A percentile compares a stretch with the other conserved stretches of the same genome.
Evolutionary conservation across 2,888 invertebrate species (phyloP).

Genomic region (Elgonia sp.): DNA sequence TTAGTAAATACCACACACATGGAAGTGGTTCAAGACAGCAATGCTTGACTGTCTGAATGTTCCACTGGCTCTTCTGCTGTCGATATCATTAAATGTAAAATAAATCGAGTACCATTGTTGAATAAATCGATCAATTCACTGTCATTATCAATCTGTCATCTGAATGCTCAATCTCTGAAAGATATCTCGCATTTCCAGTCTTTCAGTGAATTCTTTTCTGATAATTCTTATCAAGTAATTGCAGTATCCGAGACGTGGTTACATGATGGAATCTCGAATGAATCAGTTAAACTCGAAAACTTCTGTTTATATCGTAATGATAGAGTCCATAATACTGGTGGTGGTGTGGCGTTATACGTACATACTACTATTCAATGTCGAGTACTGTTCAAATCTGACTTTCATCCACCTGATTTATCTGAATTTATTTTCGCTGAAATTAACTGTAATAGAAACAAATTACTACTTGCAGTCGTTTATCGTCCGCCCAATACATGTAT

Average conservation of each 20-base stretch:
- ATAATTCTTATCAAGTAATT: constrained; percentile 2
- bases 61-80: no score
- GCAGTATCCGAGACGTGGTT: constrained; percentile 48
- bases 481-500: neutral
- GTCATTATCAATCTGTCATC: neutral
- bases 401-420: no score
- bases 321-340: neutral
- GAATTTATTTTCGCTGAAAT: no score
- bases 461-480: neutral
- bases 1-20: no score
- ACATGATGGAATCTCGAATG: neutral
- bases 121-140: neutral
- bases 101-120: no score
- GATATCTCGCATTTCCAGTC: neutral
- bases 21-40: no score
- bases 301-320: constrained; percentile 21
- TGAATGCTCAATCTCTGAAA: constrained; percentile 42
- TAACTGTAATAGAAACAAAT: neutral
- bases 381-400: no score
- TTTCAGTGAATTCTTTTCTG: neutral
- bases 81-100: no score
- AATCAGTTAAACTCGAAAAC: neutral
- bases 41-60: no score
- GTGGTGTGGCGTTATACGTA: constrained; percentile 2
- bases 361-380: no score